A percentile compares a stretch with the other conserved stretches of the same genome.
phyloP scores from a whole-genome alignment of 2,888 invertebrate genomes.

The Ormyrus pomaceus region DNA sequence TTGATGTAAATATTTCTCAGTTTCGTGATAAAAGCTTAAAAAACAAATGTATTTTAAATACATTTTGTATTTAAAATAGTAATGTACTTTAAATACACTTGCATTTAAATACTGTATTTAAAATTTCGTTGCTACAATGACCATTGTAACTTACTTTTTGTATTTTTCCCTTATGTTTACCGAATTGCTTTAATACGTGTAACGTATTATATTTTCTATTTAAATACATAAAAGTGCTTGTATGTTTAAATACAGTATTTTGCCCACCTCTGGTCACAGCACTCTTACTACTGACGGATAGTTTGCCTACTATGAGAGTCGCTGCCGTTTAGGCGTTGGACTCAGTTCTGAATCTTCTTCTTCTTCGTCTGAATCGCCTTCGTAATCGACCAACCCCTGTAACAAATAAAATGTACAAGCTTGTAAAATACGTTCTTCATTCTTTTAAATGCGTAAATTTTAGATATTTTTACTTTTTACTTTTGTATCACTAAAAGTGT shows the following conservation, averaged over 20 bases:
- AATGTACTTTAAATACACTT: slow-evolving; percentile 58
- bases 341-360: slow-evolving; percentile 83
- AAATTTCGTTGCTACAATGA: slow-evolving; percentile 56
- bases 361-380: slow-evolving; percentile 97
- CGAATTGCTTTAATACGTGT: slow-evolving; percentile 53
- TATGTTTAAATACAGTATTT: slow-evolving; percentile 57
- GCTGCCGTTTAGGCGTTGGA: slow-evolving; percentile 84
- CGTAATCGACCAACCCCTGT: slow-evolving; percentile 96
- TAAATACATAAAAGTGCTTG: slow-evolving; percentile 56
- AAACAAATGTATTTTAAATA: slow-evolving; percentile 58
- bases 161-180: slow-evolving; percentile 34
- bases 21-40: slow-evolving; percentile 51
- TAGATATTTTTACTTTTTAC: too few species aligned
- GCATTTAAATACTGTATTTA: slow-evolving; percentile 57
- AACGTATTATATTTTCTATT: slow-evolving; percentile 54
- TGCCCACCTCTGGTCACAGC: slow-evolving; percentile 64
- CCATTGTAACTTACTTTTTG: slow-evolving; percentile 56
- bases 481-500: too few species aligned
- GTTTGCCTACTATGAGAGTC: slow-evolving; percentile 83
- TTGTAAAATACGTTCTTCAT: too few species aligned
- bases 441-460: too few species aligned
- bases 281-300: slow-evolving; percentile 66
- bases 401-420: slow-evolving; percentile 46
- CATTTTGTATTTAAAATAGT: slow-evolving; percentile 58
- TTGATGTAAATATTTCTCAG: slow-evolving; percentile 50